Conservation (phyloP, 2,888 invertebrate species). For the Cheiracanthium punctorium region DNA sequence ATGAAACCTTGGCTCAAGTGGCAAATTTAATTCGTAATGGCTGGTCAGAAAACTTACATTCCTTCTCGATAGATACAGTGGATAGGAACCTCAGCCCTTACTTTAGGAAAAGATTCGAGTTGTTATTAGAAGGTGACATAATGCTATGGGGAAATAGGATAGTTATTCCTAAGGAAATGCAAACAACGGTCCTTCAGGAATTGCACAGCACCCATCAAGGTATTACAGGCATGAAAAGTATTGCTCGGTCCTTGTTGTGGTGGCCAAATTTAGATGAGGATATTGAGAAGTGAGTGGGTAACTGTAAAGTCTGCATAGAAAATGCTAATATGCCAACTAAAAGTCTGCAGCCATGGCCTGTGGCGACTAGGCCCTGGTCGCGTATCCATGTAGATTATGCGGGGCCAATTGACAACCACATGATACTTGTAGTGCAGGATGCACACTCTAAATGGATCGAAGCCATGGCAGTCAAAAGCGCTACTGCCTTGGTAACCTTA, state of each 20-base stretch:
- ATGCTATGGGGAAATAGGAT: neutral
- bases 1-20: neutral
- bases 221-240: slow-evolving; percentile 73
- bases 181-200: neutral
- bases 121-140: neutral
- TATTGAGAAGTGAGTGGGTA: slow-evolving; percentile 60
- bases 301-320: slow-evolving; percentile 10
- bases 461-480: neutral
- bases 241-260: slow-evolving; percentile 73
- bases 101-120: neutral
- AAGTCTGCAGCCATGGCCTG: slow-evolving; percentile 72
- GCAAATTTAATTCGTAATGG: neutral
- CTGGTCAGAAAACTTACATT: neutral
- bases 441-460: slow-evolving; percentile 16
- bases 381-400: slow-evolving; percentile 37
- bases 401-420: slow-evolving; percentile 35
- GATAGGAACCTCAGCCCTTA: neutral
- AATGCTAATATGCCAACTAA: slow-evolving; percentile 57
- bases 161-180: neutral
- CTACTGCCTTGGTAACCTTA: neutral
- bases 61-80: no score
- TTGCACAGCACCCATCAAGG: slow-evolving; percentile 56
- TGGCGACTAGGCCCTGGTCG: slow-evolving; percentile 53
- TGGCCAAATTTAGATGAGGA: slow-evolving; percentile 73
- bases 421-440: slow-evolving; percentile 5